phyloP scores from a whole-genome alignment of 2,888 invertebrate genomes.

The Xylocampa areola region DNA sequence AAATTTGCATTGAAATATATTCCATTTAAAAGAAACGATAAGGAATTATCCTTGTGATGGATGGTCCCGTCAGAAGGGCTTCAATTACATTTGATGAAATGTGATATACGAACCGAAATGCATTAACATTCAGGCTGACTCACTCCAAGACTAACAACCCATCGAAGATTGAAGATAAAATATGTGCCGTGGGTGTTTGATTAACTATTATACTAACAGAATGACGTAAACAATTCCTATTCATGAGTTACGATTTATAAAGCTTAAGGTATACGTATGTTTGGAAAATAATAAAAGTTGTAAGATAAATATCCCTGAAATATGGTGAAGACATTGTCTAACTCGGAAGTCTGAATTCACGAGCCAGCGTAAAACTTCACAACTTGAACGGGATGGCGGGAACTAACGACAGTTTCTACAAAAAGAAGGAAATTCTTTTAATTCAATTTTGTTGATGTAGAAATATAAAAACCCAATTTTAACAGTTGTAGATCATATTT shows the following conservation, averaged over 20 bases:
- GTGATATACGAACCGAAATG: slow-evolving; percentile 82
- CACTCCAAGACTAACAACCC: slow-evolving; percentile 68
- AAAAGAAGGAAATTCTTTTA: slow-evolving; percentile 66
- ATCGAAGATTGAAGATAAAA: slow-evolving; percentile 63
- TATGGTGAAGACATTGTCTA: slow-evolving; percentile 72
- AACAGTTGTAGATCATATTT: no score
- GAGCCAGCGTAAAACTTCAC: slow-evolving; percentile 67
- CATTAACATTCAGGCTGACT: slow-evolving; percentile 85
- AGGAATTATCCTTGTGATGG: slow-evolving; percentile 80
- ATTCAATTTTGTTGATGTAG: slow-evolving; percentile 65
- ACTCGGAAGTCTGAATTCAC: slow-evolving; percentile 65
- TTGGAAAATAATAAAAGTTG: slow-evolving; percentile 62
- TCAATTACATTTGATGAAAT: slow-evolving; percentile 83
- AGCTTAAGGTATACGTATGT: no score
- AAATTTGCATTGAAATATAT: slow-evolving; percentile 81
- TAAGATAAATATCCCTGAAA: slow-evolving; percentile 70
- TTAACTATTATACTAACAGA: slow-evolving; percentile 54
- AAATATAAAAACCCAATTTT: slow-evolving; percentile 47
- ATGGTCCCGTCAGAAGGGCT: slow-evolving; percentile 72
- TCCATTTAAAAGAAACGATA: slow-evolving; percentile 75
- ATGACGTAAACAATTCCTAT: slow-evolving; percentile 55
- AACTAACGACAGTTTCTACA: slow-evolving; percentile 72
- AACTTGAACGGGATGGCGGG: slow-evolving; percentile 59
- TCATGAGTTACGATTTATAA: slow-evolving; percentile 22
- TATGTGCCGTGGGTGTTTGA: slow-evolving; percentile 61